Percentiles rank a stretch among this genome's conserved stretches.
Conservation (phyloP, 2,888 invertebrate genomes). For the Gymnocheta viridis region DNA sequence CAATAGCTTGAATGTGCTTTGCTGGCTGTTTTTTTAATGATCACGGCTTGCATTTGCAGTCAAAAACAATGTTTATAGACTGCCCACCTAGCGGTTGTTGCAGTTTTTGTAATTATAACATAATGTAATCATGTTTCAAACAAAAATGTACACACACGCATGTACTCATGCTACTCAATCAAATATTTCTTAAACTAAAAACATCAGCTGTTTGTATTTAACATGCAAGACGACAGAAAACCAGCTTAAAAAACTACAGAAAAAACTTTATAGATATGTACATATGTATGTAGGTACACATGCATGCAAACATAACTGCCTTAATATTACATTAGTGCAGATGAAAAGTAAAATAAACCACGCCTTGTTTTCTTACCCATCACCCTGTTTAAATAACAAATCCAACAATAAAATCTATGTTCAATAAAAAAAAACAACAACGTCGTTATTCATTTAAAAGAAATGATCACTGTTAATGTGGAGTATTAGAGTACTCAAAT, state of each 20-base stretch:
- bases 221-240: background rate
- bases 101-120: constrained; percentile 54
- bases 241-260: background rate
- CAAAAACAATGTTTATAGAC: constrained; percentile 35
- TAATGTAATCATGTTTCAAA: constrained; percentile 47
- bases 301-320: background rate
- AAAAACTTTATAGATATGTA: background rate
- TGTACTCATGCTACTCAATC: background rate
- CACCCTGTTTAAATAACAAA: constrained; percentile 38
- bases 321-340: background rate
- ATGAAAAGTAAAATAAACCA: constrained; percentile 41
- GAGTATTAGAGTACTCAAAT: constrained; percentile 53
- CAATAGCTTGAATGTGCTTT: constrained; percentile 51
- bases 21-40: constrained; percentile 23
- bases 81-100: constrained; percentile 49
- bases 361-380: constrained; percentile 48
- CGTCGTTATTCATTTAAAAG: constrained; percentile 52
- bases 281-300: background rate
- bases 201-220: constrained; percentile 28
- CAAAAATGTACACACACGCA: background rate
- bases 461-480: constrained; percentile 60
- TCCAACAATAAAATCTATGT: background rate
- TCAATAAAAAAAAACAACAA: constrained; percentile 21
- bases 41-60: constrained; percentile 41
- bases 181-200: background rate